Evolutionary conservation across 2,888 invertebrate species (phyloP).

Genomic region (Cheilosia scutellata): DNA sequence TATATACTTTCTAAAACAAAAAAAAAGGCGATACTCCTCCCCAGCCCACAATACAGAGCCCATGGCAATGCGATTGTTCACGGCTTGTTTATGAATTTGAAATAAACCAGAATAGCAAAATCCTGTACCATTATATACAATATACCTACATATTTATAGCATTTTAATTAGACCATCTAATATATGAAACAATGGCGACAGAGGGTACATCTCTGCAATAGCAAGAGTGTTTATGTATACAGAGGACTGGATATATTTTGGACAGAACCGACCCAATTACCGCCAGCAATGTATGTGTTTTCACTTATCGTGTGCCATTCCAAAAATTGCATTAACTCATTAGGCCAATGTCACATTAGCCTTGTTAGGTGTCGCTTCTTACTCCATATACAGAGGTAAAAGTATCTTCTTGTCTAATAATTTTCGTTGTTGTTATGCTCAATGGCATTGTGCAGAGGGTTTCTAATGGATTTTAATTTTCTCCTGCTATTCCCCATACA

Average conservation of each 20-base stretch:
- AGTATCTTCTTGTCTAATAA: conserved; percentile 31
- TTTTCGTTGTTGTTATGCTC: conserved; percentile 37
- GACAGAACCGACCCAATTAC: conserved; percentile 22
- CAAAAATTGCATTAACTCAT: conserved; percentile 71
- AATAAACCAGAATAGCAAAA: conserved; percentile 29
- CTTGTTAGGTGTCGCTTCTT: conserved; percentile 31
- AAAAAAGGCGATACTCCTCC: conserved; percentile 5
- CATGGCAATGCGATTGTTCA: conserved; percentile 1
- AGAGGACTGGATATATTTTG: not conserved
- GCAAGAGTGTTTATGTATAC: not conserved
- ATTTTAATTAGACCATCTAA: conserved; percentile 28
- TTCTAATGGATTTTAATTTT: conserved; percentile 67
- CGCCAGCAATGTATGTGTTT: conserved; percentile 8
- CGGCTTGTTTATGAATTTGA: conserved; percentile 17
- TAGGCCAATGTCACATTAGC: conserved; percentile 70
- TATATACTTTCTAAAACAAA: conserved; percentile 48
- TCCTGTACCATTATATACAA: conserved; percentile 1
- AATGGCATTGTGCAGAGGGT: conserved; percentile 44
- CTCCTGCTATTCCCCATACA: not conserved
- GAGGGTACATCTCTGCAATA: not conserved
- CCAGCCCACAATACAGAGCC: not conserved
- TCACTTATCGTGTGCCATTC: conserved; percentile 22
- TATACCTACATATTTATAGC: conserved; percentile 24
- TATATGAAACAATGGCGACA: not conserved
- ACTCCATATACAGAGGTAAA: conserved; percentile 12